Percentiles rank a stretch among this genome's conserved stretches.
phyloP scores from a whole-genome alignment of 2,888 invertebrate species.

The Tricholauxania praeusta region DNA sequence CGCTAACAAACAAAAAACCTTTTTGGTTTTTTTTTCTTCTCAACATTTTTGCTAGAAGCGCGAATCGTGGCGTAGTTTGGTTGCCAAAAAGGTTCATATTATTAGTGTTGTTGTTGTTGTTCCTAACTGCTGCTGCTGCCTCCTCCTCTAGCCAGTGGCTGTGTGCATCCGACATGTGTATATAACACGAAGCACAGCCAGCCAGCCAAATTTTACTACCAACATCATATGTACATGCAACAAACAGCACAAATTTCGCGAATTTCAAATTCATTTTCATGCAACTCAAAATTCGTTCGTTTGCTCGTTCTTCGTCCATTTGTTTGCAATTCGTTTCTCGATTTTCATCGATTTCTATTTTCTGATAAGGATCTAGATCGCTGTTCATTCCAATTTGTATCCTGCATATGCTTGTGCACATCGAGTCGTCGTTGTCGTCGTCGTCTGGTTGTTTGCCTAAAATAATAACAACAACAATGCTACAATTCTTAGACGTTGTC shows the following conservation, averaged over 20 bases:
- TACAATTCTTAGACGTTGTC: neutral
- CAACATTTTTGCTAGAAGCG: neutral
- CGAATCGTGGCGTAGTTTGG: conserved; percentile 15
- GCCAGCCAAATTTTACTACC: conserved; percentile 17
- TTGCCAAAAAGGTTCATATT: conserved; percentile 20
- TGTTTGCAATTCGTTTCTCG: conserved; percentile 41
- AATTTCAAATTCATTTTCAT: neutral
- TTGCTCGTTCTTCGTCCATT: neutral
- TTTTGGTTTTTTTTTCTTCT: neutral
- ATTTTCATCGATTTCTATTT: conserved; percentile 59
- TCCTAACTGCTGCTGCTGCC: neutral
- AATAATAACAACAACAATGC: too few relatives aligned
- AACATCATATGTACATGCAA: conserved; percentile 28
- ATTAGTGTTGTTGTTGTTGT: conserved; percentile 13
- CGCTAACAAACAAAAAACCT: conserved; percentile 4
- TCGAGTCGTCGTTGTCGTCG: conserved; percentile 1
- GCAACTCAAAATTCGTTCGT: neutral
- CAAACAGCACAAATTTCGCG: conserved; percentile 19
- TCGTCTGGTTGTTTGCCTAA: neutral
- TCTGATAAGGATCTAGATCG: conserved; percentile 64
- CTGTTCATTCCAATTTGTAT: conserved; percentile 57
- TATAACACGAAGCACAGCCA: neutral
- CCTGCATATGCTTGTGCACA: conserved; percentile 24
- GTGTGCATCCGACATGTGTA: neutral
- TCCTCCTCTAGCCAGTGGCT: neutral